A percentile compares a stretch with the other conserved stretches of the same genome.
Evolutionary conservation across 2,797 vertebrate species (phyloP).

Genomic region (Danio aesculapii): DNA sequence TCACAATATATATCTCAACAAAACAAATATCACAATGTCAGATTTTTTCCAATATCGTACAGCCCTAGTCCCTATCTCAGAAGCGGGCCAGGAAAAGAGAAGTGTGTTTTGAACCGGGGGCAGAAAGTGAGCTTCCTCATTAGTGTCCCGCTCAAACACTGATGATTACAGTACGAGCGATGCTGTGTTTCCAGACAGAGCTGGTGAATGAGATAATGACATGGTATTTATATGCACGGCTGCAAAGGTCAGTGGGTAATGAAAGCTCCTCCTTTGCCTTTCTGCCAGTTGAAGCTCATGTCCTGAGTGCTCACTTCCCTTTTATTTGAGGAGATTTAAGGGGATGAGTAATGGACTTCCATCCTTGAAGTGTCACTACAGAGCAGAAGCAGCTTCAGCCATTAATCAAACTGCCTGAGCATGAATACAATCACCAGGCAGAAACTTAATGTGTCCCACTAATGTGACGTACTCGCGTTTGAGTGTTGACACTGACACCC

Average conservation of each 20-base stretch:
- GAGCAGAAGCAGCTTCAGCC: constrained; percentile 13
- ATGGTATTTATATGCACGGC: constrained; percentile 20
- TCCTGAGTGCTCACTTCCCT: constrained; percentile 26
- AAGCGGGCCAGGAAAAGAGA: constrained; percentile 18
- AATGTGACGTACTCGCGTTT: constrained; percentile 28
- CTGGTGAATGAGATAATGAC: constrained; percentile 46
- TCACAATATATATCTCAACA: too few relatives aligned
- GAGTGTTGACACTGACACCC: constrained; percentile 38
- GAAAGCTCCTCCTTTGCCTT: constrained; percentile 53
- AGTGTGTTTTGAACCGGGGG: not conserved
- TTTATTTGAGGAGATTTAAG: constrained; percentile 54
- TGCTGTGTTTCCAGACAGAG: not conserved
- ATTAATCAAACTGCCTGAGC: constrained; percentile 48
- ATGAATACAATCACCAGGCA: constrained; percentile 42
- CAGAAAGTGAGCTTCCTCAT: constrained; percentile 28
- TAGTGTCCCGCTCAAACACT: not conserved
- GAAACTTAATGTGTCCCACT: constrained; percentile 24
- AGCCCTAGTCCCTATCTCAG: not conserved
- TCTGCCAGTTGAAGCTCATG: constrained; percentile 36
- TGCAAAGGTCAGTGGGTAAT: constrained; percentile 43
- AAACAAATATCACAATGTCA: too few relatives aligned
- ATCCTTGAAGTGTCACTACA: constrained; percentile 45
- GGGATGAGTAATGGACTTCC: constrained; percentile 53
- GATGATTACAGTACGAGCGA: constrained; percentile 30
- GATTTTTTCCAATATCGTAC: too few relatives aligned